Conservation (phyloP, 2,113 vertebrate genomes). For the Corythoichthys intestinalis region DNA sequence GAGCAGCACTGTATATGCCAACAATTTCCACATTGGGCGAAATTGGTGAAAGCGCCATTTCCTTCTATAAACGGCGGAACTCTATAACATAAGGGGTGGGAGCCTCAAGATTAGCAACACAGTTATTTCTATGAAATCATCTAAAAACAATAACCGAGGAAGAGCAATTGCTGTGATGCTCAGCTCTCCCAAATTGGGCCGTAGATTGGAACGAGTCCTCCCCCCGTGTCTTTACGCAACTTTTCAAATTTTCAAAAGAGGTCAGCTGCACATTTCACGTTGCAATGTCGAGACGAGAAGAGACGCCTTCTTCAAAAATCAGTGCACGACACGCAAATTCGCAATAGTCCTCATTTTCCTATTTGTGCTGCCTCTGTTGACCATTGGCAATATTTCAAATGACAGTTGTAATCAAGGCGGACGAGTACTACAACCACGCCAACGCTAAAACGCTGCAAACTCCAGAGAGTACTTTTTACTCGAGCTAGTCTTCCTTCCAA, state of each 20-base stretch:
- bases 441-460: not conserved
- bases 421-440: not conserved
- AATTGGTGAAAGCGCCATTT: no score
- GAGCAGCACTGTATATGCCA: no score
- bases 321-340: not conserved
- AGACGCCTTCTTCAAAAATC: not conserved
- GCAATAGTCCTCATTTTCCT: not conserved
- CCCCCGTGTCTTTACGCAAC: slow-evolving; percentile 66
- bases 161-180: no score
- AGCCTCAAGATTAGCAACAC: no score
- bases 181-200: no score
- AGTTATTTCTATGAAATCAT: no score
- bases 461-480: not conserved
- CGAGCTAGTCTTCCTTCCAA: slow-evolving; percentile 23
- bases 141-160: no score
- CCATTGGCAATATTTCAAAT: not conserved
- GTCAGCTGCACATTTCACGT: slow-evolving; percentile 28
- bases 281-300: not conserved
- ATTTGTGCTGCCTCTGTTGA: no score
- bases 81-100: no score
- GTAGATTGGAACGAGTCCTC: no score
- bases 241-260: slow-evolving; percentile 40
- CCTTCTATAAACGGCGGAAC: no score
- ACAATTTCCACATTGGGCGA: no score
- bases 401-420: not conserved